Percentiles rank a stretch among this genome's conserved stretches.
Evolutionary conservation across 2,888 invertebrate genomes (phyloP).

Genomic region (Neoitamus cyanurus): DNA sequence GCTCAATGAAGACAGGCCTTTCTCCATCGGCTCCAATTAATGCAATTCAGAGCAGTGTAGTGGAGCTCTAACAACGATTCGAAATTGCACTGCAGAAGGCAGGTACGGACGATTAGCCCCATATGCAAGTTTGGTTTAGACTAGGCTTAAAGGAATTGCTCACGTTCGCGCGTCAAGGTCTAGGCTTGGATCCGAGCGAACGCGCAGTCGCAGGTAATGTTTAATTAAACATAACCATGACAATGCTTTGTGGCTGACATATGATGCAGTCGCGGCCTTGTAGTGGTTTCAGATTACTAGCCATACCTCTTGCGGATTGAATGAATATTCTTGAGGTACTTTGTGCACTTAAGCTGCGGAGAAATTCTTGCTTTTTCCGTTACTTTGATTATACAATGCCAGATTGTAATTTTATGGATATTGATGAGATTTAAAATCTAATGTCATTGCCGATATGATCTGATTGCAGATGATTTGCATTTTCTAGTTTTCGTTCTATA

Average conservation of each 20-base stretch:
- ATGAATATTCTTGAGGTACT: neutral
- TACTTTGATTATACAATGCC: neutral
- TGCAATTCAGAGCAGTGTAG: too few relatives aligned
- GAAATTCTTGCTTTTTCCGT: neutral
- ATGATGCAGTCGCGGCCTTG: neutral
- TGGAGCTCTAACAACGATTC: neutral
- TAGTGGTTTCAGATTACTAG: neutral
- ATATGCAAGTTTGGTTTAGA: neutral
- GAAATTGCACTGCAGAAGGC: neutral
- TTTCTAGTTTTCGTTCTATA: neutral
- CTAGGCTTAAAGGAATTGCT: neutral
- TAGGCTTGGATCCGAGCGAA: neutral
- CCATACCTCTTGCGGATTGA: neutral
- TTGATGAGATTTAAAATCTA: neutral
- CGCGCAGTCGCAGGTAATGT: neutral
- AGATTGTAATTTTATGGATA: neutral
- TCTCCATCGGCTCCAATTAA: neutral
- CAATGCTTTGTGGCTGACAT: slow-evolving; percentile 2
- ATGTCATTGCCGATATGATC: neutral
- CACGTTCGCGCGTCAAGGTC: neutral
- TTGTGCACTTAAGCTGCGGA: neutral
- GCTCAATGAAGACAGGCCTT: neutral
- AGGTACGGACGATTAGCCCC: neutral
- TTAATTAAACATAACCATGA: slow-evolving; percentile 12
- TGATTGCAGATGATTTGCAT: neutral